Evolutionary conservation across 2,888 invertebrate species (phyloP).

Genomic region (Pandemis heparana): DNA sequence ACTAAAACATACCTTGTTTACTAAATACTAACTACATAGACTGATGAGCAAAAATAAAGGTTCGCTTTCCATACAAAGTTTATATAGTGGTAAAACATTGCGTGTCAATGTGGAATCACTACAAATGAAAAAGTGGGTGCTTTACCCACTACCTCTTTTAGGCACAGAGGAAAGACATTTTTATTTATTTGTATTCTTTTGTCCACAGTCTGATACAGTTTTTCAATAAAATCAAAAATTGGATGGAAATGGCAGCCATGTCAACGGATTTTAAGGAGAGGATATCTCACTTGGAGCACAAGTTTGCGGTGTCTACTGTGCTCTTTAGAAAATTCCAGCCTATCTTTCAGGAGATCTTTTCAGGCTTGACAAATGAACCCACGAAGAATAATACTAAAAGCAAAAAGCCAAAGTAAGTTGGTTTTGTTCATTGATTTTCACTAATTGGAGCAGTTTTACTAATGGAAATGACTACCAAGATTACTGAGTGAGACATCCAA

Average conservation of each 20-base stretch:
- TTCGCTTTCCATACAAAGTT: too few species aligned
- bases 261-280: conserved; percentile 93
- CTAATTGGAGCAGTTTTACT: neutral
- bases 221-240: conserved; percentile 96
- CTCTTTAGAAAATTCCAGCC: conserved; percentile 96
- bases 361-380: conserved; percentile 86
- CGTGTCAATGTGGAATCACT: too few species aligned
- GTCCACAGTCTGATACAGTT: conserved; percentile 94
- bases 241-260: conserved; percentile 97
- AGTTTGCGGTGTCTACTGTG: conserved; percentile 97
- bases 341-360: conserved; percentile 95
- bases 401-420: conserved; percentile 74
- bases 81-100: too few species aligned
- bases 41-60: too few species aligned
- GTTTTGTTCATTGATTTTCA: neutral
- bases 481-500: neutral
- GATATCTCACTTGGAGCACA: conserved; percentile 93
- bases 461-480: too few species aligned
- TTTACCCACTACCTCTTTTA: too few species aligned
- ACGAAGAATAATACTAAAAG: conserved; percentile 86
- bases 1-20: too few species aligned
- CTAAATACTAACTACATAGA: too few species aligned
- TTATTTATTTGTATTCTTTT: conserved; percentile 25
- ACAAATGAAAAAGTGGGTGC: too few species aligned
- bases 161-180: too few species aligned